Base-by-base conservation (phyloP, 1,140 invertebrate genomes). In the Drosophila micromelanica region DNA sequence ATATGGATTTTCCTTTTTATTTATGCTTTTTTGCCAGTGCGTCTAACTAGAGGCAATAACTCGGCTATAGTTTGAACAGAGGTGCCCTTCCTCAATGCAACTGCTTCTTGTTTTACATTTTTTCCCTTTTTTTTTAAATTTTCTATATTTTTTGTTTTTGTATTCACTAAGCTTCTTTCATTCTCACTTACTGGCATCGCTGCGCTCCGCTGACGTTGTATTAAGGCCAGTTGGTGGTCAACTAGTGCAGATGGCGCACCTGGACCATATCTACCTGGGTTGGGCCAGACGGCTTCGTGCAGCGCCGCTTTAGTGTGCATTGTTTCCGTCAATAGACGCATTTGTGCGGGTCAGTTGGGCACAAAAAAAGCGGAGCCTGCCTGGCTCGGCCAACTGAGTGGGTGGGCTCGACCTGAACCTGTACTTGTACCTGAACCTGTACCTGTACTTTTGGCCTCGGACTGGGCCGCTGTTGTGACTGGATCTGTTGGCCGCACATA, bases 301-400 rank as follows among this genome's bases (percentile, higher is more conserved):
- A 62, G 65, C 65, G 46, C 30, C 62, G 81, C 78, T 76, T 87
- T 82, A 82, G 76, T 87, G 71, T 65, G 71, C 82, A 86, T 86
- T 87, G 82, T 86, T 86, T 82, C 63, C 77, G 82, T 86, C 82
- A 86, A 86, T 86, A 78, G 82, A 81, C 82, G 82, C 82, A 86
- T 86, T 86, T 86, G 78, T 86, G 82, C 82, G 82, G 82, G 82
- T 87, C 84, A 86, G 82, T 87, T 86, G 73, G 72, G 64, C 63
- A 79, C 81, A 86, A 76, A 82, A 63, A 86, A 86, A 80, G 74
- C 71, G 42, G 64, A 59, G 52, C 48, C 23, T 35, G 7, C 11
- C 51, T 32, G 45, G 42, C 13, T 48, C 35, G 54, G 30, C 59
- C 35, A 62, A 38, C 60, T 56, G 35, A 17, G 23, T 8, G 52